phyloP scores from a whole-genome alignment of 2,797 vertebrate genomes.

The Falco biarmicus region DNA sequence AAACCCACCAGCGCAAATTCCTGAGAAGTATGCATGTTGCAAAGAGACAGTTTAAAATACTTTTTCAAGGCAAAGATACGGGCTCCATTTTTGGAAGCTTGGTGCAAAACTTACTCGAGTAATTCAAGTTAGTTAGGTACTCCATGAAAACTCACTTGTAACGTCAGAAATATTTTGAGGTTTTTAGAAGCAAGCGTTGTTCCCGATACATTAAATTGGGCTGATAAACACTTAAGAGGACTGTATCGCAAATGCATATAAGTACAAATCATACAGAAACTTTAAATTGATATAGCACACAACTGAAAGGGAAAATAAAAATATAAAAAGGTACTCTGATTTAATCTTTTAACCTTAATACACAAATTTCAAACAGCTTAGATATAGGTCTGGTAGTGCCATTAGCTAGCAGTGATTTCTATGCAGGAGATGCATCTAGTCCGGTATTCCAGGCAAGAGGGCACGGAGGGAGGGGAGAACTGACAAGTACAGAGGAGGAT shows the following conservation, averaged over 20 bases:
- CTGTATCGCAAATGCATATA: too few species aligned
- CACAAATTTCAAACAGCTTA: not conserved
- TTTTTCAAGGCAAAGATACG: not conserved
- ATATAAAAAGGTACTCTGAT: not conserved
- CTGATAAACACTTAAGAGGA: too few species aligned
- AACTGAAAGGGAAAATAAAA: rapidly evolving
- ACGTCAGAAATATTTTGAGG: not conserved
- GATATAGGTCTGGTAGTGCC: not conserved
- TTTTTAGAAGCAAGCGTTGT: not conserved
- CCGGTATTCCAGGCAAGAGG: not conserved
- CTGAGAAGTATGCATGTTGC: not conserved
- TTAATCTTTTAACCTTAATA: not conserved
- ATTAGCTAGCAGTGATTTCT: not conserved
- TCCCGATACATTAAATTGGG: not conserved
- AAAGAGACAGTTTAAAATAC: not conserved
- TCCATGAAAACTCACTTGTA: not conserved
- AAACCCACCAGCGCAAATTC: not conserved
- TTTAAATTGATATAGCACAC: not conserved
- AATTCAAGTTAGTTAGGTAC: not conserved
- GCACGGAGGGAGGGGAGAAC: rapidly evolving
- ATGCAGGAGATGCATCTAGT: not conserved
- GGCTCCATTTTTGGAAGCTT: not conserved
- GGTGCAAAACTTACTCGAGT: not conserved
- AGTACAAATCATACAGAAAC: not conserved
- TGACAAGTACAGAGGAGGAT: not conserved